Base-by-base conservation (phyloP, 2,888 invertebrate species). In the Scaeva pyrastri region DNA sequence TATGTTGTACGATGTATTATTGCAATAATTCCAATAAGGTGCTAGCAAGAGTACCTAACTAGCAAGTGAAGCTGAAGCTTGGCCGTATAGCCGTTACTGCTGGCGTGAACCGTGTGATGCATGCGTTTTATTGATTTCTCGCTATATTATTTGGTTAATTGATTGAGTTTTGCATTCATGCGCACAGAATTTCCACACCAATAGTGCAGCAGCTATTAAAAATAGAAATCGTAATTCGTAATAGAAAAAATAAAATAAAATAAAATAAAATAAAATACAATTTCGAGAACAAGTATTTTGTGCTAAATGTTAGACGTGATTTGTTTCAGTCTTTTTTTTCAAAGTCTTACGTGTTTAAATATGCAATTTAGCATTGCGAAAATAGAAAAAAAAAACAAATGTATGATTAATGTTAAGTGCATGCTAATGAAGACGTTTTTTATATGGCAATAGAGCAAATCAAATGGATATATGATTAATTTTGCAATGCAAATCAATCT, bases 61-160 rank as follows among this genome's bases (percentile, higher is more conserved):
- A 41, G 56, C 52, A 52, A 68, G 31, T 52, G n/a, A 43, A 56
- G 43, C 14, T 31, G 14, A 52, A 52, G 74, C 66, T 68, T 2
- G n/a, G n/a, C n/a, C n/a, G n/a, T 41, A 31, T 5, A 2, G 31
- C 31, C 8, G 31, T 31, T 31, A 5, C 8, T 14, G 43, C 2
- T 45, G 55, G 26, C 26, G n/a, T 43, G 19, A 56, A 56, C n/a
- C 6, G 43, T 26, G 8, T 26, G 8, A 56, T 70, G 86, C 76
- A 82, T 86, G 86, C 77, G 77, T 68, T 85, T 85, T 85, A 85
- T 85, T 68, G 76, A 81, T 85, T 81, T 85, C 81, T 85, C 58
- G 76, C 64, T 71, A 62, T 82, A 64, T 77, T 82, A 77, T 62
- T 74, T 68, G 77, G 58, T 70, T 82, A 86, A 78, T 78, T 66